These are phyloP conservation scores for human DNA, from an alignment of 2,113 vertebrate species.

Conservation along the genomic window DNA sequence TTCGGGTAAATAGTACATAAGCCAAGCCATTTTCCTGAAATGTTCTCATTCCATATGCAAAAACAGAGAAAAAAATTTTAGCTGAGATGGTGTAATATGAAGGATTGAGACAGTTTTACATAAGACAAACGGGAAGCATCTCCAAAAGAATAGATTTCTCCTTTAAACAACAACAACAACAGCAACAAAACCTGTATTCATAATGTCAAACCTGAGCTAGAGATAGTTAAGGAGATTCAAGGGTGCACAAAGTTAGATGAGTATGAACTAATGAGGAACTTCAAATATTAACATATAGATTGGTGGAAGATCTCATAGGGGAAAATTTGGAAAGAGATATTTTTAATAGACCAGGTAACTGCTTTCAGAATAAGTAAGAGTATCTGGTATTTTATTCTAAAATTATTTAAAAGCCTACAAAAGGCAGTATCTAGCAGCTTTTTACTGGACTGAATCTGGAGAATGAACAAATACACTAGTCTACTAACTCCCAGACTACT, in stretches of 20 bases:
- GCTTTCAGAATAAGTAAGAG: conserved; percentile 12
- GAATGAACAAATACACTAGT: not conserved
- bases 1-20: not conserved
- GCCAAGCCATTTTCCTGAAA: not conserved
- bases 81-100: not conserved
- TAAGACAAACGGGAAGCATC: not conserved
- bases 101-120: not conserved
- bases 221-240: not conserved
- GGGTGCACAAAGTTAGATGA: conserved; percentile 4
- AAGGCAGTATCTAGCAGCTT: not conserved
- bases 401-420: not conserved
- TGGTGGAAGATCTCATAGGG: not conserved
- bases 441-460: not conserved
- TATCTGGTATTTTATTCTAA: conserved; percentile 2
- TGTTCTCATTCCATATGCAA: not conserved
- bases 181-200: not conserved
- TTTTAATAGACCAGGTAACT: not conserved
- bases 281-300: conserved; percentile 60
- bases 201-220: not conserved
- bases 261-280: not conserved
- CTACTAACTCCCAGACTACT: not conserved
- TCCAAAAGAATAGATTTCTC: not conserved
- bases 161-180: not conserved
- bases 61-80: not conserved
- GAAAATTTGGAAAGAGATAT: not conserved